These are phyloP conservation scores for Archegozetes longisetosus DNA, from an alignment of 1,140 invertebrate genomes.

Conservation along the genomic window DNA sequence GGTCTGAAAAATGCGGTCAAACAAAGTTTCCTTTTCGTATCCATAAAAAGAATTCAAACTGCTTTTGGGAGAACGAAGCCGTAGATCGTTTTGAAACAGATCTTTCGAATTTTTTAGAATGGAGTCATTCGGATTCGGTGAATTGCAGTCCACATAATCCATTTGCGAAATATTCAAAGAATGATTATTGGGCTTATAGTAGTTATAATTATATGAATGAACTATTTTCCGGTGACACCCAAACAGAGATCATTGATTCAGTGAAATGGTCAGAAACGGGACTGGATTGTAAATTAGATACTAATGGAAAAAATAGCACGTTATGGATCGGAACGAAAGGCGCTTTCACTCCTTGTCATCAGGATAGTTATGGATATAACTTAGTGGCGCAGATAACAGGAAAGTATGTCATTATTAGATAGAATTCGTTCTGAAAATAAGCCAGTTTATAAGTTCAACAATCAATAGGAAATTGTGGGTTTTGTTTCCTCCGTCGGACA, in stretches of 20 bases:
- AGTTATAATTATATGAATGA: constrained; percentile 11
- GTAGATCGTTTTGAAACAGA: constrained; percentile 38
- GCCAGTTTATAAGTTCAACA: constrained; percentile 21
- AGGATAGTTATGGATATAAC: constrained; percentile 86
- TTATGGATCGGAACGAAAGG: constrained; percentile 77
- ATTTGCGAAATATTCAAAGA: neutral
- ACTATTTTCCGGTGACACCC: neutral
- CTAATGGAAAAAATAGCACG: constrained; percentile 50
- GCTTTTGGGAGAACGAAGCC: constrained; percentile 50
- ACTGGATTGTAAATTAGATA: constrained; percentile 36
- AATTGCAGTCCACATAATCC: constrained; percentile 7
- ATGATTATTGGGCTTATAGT: constrained; percentile 1
- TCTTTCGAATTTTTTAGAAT: constrained; percentile 44
- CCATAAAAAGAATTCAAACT: constrained; percentile 8
- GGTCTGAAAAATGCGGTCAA: constrained; percentile 19
- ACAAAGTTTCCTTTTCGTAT: constrained; percentile 20
- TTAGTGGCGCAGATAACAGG: constrained; percentile 74
- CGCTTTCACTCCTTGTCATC: constrained; percentile 81
- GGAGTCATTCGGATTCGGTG: constrained; percentile 13
- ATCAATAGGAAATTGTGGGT: constrained; percentile 70
- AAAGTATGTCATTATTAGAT: constrained; percentile 37
- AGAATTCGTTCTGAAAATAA: neutral
- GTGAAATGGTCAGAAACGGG: constrained; percentile 59
- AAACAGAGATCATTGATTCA: constrained; percentile 21
- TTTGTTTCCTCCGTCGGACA: constrained; percentile 65